Evolutionary conservation across 2,113 vertebrate genomes (phyloP), one percentile per base, ranked within the genome.

Genomic region (Barnardius zonarius): DNA sequence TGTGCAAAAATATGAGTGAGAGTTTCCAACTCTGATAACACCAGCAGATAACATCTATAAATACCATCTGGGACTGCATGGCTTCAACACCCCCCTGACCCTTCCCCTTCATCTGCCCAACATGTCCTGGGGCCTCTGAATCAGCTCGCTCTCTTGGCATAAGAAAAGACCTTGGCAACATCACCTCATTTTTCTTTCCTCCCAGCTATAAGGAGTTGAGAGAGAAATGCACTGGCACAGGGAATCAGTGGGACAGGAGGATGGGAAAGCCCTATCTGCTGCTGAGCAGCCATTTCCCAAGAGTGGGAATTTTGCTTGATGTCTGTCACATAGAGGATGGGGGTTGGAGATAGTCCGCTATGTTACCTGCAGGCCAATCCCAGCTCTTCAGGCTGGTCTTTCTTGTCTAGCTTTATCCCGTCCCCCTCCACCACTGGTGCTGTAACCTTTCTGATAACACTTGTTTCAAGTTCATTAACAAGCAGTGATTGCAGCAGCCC

Each of bases 401-500:
- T 93, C 97, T 95, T 93, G 86, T 89, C 41, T 66, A 24, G 75
- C 59, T 77, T 92, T 92, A 92, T 88, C 74, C 96, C 0, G 2
- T 86, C 52, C 80, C 74, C 77, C 82, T 80, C 92, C 88, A 95
- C 87, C 83, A 62, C 92, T 91, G 96, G 96, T 93, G 83, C 90
- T 85, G 86, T 97, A 94, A 92, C 86, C 91, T 93, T 82, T 83
- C 85, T 6, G 97, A 98, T 98, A 98, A 98, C 97, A 97, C 98
- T 98, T 98, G 97, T 98, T 98, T 98, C 96, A 97, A 98, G 98
- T 98, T 98, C 98, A 99, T 98, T 99, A 98, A 98, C 98, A 95
- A 97, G 95, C 98, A 95, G 96, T 98, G 97, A 98, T 98, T 98
- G 98, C 91, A 49, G 97, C 97, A 97, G 96, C 96, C 96, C 98